Evolutionary conservation across 1,140 invertebrate genomes (phyloP).

Genomic region (Achatina immaculata): DNA sequence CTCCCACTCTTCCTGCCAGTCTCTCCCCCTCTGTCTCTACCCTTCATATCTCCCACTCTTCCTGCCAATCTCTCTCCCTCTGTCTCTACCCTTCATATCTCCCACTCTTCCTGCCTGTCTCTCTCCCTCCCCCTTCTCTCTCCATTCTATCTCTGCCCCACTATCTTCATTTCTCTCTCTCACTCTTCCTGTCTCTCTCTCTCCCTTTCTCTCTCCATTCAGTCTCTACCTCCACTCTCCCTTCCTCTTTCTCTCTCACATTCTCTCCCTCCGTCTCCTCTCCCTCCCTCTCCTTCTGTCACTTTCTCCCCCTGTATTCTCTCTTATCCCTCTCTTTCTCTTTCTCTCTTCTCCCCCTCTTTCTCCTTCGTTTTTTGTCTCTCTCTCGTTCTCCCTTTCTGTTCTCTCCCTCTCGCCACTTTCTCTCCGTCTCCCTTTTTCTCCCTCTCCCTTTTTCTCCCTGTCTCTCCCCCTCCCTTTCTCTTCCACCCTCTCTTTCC

Average conservation of each 20-base stretch:
- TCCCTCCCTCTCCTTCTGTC: not conserved
- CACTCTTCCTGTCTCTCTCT: no score
- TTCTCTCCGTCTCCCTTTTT: not conserved
- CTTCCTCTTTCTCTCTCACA: no score
- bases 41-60: not conserved
- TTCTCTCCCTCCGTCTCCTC: not conserved
- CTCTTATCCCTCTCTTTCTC: conserved; percentile 11
- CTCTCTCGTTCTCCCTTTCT: no score
- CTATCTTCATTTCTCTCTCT: not conserved
- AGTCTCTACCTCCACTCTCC: no score
- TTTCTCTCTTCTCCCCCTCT: not conserved
- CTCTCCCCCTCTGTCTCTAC: not conserved
- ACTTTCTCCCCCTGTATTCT: not conserved
- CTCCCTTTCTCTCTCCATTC: no score
- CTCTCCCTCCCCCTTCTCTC: not conserved
- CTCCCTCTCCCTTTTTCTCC: no score
- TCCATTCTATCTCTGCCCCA: no score
- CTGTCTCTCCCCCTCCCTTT: no score
- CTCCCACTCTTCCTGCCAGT: no score
- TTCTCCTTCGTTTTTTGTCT: no score
- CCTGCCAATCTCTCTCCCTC: not conserved
- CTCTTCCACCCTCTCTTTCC: no score
- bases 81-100: conserved; percentile 24
- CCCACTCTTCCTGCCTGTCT: conserved; percentile 8
- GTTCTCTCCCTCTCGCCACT: not conserved